Percentiles rank a stretch among this genome's conserved stretches.
These are phyloP conservation scores for Limnephilus lunatus DNA, from an alignment of 2,888 invertebrate genomes.

Conservation along the genomic window DNA sequence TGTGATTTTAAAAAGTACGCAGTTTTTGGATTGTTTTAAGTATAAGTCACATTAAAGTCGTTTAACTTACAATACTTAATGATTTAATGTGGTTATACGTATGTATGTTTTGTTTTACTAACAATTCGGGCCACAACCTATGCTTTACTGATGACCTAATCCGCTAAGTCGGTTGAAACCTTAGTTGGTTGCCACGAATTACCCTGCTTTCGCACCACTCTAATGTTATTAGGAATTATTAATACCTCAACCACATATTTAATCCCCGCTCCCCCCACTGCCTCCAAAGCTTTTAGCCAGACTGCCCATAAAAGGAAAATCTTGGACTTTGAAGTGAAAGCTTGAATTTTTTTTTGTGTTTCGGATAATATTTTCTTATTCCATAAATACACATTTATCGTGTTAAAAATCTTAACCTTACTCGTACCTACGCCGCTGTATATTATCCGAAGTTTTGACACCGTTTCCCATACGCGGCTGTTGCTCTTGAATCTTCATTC, in stretches of 20 bases:
- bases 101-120: neutral
- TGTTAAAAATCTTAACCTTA: neutral
- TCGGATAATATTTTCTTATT: neutral
- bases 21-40: too few relatives aligned
- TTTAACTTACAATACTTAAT: neutral
- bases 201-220: neutral
- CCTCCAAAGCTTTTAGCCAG: neutral
- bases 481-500: too few relatives aligned
- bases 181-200: neutral
- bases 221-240: neutral
- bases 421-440: neutral
- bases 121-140: neutral
- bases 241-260: neutral
- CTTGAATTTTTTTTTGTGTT: neutral
- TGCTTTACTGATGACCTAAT: neutral
- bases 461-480: too few relatives aligned
- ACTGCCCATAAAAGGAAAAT: neutral
- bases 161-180: neutral
- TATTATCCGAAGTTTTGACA: too few relatives aligned
- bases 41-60: too few relatives aligned
- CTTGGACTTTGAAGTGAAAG: neutral
- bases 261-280: neutral
- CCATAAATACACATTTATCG: neutral
- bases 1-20: too few relatives aligned
- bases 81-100: too few relatives aligned